phyloP scores from a whole-genome alignment of 92 coral and sea anemone species.

The Actinernus sp. region DNA sequence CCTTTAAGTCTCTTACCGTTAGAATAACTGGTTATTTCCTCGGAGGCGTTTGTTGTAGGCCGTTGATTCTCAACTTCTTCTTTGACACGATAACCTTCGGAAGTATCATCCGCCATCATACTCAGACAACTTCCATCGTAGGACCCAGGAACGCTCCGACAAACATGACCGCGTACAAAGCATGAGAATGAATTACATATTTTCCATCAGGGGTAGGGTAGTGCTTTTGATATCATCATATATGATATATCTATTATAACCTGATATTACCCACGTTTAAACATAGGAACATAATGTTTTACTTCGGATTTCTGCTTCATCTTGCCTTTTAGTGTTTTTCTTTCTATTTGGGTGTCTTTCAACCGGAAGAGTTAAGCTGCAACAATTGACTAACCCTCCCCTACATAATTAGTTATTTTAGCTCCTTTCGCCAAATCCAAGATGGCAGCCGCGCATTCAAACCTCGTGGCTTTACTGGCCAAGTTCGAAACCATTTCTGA shows the following conservation, averaged over 20 bases:
- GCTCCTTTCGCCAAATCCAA: slow-evolving; percentile 9
- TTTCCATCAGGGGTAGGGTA: too few species aligned
- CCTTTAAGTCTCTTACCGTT: slow-evolving; percentile 25
- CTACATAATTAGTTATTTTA: neutral
- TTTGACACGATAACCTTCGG: slow-evolving; percentile 20
- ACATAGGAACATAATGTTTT: too few species aligned
- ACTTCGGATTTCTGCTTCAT: too few species aligned
- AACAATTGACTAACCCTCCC: slow-evolving; percentile 2
- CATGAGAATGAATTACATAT: too few species aligned
- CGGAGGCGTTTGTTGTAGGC: neutral
- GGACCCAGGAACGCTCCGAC: too few species aligned
- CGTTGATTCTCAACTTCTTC: slow-evolving; percentile 13
- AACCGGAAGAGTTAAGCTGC: too few species aligned
- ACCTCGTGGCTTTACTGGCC: slow-evolving; percentile 66
- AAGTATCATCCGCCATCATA: slow-evolving; percentile 39
- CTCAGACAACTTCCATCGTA: slow-evolving; percentile 3
- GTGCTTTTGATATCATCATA: too few species aligned
- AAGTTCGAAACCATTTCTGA: slow-evolving; percentile 36
- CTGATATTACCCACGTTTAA: too few species aligned
- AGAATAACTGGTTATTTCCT: slow-evolving; percentile 1
- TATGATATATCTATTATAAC: too few species aligned
- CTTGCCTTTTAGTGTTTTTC: too few species aligned
- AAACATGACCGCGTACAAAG: too few species aligned
- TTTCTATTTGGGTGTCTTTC: too few species aligned
- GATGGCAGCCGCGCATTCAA: slow-evolving; percentile 72